Base-by-base conservation (phyloP, 2,113 vertebrate species). In the Heterotilapia buettikoferi region DNA sequence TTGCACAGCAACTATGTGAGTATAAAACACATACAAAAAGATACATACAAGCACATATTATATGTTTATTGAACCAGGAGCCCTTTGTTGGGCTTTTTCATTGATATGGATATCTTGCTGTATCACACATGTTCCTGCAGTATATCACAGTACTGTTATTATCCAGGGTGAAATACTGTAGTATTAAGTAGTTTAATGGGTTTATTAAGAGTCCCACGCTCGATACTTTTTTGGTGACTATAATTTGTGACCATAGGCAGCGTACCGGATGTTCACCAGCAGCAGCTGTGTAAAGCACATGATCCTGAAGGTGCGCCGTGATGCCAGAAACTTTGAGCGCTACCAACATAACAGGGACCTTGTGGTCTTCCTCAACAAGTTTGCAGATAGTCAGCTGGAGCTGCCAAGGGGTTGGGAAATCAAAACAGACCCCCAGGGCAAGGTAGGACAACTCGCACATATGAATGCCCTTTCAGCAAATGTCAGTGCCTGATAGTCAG, bases 271-370 rank as follows among this genome's bases (percentile, higher is more conserved):
- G 94, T 99, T 99, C 95, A 99, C 98, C 91, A 99, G 97, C 95
- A 99, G 98, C 91, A 99, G 97, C 89, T 99, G 99, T 91, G 96
- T 99, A 85, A 99, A 99, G 94, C 99, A 99, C 95, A 99, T 99
- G 99, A 97, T 99, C 90, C 96, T 99, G 93, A 99, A 99, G 95
- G 98, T 99, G 81, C 98, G 98, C 1, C 96, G 98, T 31, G 99
- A 99, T 3, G 97, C 98, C 18, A 97, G 97, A 8, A 99, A 99
- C 95, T 99, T 99, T 84, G 99, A 99, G 92, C 97, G 98, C 40
- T 99, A 99, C 95, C 98, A 99, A 87, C 99, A 99, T 88, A 99
- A 99, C 94, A 96, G 99, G 7, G 99, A 99, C 94, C 95, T 99
- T 90, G 99, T 99, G 89, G 97, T 98, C 73, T 99, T 99, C 96